These are phyloP conservation scores for Andricus grossulariae DNA, from an alignment of 1,140 invertebrate genomes.

Conservation along the genomic window DNA sequence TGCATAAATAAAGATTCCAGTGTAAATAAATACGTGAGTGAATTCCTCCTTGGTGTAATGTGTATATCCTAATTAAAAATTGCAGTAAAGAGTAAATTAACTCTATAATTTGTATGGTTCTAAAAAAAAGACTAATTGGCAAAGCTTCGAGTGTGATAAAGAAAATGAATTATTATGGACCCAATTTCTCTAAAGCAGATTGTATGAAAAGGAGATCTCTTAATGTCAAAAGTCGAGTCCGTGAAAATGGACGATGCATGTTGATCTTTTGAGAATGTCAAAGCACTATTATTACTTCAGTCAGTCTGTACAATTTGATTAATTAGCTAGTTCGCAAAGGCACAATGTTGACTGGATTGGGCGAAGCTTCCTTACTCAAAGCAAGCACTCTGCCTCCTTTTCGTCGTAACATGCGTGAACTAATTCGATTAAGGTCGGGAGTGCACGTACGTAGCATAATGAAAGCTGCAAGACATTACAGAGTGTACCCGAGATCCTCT, in stretches of 20 bases:
- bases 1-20: too few species aligned
- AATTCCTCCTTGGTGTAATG: too few species aligned
- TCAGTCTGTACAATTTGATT: constrained; percentile 24
- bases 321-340: constrained; percentile 28
- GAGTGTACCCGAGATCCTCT: constrained; percentile 9
- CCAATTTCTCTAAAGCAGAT: too few species aligned
- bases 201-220: neutral
- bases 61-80: too few species aligned
- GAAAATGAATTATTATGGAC: too few species aligned
- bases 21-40: too few species aligned
- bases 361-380: constrained; percentile 29
- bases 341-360: constrained; percentile 30
- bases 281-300: constrained; percentile 21
- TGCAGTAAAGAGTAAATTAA: too few species aligned
- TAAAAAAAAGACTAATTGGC: too few species aligned
- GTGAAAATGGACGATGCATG: constrained; percentile 14
- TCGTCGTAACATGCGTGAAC: constrained; percentile 25
- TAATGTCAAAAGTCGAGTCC: neutral
- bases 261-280: constrained; percentile 10
- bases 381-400: constrained; percentile 24
- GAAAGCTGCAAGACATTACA: constrained; percentile 11
- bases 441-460: constrained; percentile 24
- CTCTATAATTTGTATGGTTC: too few species aligned
- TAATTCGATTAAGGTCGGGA: constrained; percentile 18
- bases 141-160: too few species aligned